A percentile compares a stretch with the other conserved stretches of the same genome.
These are phyloP conservation scores for Amphimallon solstitiale DNA, from an alignment of 2,888 invertebrate genomes.

Conservation along the genomic window DNA sequence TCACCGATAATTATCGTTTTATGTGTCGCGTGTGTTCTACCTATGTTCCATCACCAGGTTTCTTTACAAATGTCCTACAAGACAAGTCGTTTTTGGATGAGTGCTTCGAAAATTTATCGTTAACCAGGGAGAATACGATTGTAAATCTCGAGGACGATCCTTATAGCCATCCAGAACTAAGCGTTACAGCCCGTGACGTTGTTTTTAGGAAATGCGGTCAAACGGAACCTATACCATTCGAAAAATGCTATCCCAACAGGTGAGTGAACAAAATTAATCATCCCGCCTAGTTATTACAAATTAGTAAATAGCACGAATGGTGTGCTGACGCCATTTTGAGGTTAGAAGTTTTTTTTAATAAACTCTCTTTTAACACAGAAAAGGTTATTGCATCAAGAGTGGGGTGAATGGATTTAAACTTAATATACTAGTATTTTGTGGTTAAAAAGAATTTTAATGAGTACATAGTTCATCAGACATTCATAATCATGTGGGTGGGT, in stretches of 20 bases:
- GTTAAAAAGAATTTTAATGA: no score
- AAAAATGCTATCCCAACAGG: conserved; percentile 74
- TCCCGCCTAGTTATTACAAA: background rate
- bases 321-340: no score
- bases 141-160: conserved; percentile 4
- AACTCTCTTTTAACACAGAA: no score
- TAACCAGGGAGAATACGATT: conserved; percentile 32
- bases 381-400: no score
- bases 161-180: conserved; percentile 14
- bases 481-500: no score
- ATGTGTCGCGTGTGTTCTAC: conserved; percentile 35
- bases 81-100: conserved; percentile 37
- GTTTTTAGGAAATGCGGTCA: conserved; percentile 75
- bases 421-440: no score
- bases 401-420: no score
- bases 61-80: conserved; percentile 37
- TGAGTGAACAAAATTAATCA: conserved; percentile 58
- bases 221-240: conserved; percentile 70
- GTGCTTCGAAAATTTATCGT: conserved; percentile 43
- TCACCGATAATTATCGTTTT: conserved; percentile 16
- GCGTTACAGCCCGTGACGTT: conserved; percentile 62
- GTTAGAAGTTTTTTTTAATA: no score
- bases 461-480: no score
- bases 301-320: background rate
- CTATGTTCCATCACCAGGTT: conserved; percentile 43